Evolutionary conservation across 2,797 vertebrate species (phyloP), one percentile per base, ranked within the genome.

Genomic region (Spea hammondii): DNA sequence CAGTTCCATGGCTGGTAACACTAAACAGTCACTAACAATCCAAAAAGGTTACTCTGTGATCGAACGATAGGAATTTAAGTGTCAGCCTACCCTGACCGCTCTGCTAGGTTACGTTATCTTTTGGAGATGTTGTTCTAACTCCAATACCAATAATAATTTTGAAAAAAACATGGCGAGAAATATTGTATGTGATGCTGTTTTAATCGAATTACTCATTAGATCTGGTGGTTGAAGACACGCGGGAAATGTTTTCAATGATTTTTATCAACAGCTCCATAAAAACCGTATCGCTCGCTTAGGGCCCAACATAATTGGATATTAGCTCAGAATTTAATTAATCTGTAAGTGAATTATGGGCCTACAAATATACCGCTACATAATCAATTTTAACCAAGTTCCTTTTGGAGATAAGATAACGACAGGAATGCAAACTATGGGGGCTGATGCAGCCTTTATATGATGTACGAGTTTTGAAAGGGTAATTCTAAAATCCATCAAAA

Each of bases 321-420:
- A 91, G 89, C 86, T 85, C 85, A 88, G 88, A 91, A 89, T 89
- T 88, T 91, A 92, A 91, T 92, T 91, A 92, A 91, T 91, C 88
- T 90, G 84, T 78, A 85, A 88, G 86, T 91, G 87, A 92, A 88
- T 91, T 89, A 90, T 71, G 0, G 83, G 79, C 84, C 84, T 85
- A 86, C 87, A 90, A 89, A 88, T 83, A 87, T 65, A 86, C 80
- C 84, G 84, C 76, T 88, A 89, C 90, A 89, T 88, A 90, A 92
- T 92, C 86, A 91, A 88, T 89, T 90, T 91, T 88, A 91, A 91
- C 89, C 86, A 86, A 89, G 84, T 88, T 87, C 78, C 79, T 84
- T 87, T 84, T 88, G 87, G 87, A 91, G 89, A 90, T 87, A 91
- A 90, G 89, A 91, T 88, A 87, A 89, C 86, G 86, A 89, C 90